These are phyloP conservation scores for Pitta sordida DNA, from an alignment of 2,113 vertebrate species.

Conservation along the genomic window DNA sequence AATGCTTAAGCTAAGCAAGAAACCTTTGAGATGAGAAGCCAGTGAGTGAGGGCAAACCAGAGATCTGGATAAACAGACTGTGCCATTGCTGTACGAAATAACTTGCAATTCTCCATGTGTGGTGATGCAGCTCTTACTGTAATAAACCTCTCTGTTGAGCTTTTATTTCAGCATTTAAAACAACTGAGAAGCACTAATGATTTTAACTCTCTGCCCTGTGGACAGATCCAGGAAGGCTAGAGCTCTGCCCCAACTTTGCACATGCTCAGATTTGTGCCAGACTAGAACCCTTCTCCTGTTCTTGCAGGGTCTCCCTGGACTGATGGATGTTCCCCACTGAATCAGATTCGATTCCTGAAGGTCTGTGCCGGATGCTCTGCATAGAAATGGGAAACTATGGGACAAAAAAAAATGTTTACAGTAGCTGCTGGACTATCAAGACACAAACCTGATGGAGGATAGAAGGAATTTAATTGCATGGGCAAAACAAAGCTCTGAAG, in stretches of 20 bases:
- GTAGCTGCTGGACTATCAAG: background rate
- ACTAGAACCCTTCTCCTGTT: background rate
- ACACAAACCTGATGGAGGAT: background rate
- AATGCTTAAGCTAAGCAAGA: background rate
- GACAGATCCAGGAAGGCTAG: background rate
- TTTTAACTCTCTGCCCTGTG: background rate
- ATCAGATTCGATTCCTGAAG: background rate
- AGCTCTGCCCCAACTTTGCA: background rate
- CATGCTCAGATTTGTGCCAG: background rate
- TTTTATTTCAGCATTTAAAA: background rate
- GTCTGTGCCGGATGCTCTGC: background rate
- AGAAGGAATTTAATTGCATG: background rate
- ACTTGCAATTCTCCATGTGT: background rate
- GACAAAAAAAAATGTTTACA: background rate
- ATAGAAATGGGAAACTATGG: background rate
- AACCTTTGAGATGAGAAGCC: background rate
- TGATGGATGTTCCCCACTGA: background rate
- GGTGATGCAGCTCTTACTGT: background rate
- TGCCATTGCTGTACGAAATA: background rate
- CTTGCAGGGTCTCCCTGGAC: background rate
- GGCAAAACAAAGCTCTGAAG: background rate
- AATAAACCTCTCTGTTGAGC: background rate
- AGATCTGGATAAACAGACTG: background rate
- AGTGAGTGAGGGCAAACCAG: background rate
- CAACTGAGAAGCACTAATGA: background rate